Conservation (phyloP, 2,113 vertebrate species). For the Gambusia holbrooki region DNA sequence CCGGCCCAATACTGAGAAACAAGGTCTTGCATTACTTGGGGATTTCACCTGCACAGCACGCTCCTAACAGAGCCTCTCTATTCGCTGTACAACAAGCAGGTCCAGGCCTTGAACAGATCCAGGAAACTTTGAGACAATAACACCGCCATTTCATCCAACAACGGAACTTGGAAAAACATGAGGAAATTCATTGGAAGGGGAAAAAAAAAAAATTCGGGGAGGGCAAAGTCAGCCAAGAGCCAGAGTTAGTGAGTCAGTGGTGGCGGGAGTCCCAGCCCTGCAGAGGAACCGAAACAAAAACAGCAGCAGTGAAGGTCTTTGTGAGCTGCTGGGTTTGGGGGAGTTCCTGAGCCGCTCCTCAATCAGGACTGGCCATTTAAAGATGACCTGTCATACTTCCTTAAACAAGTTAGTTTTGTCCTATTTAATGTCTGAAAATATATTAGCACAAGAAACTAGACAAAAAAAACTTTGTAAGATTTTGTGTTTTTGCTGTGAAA, state of each 20-base stretch:
- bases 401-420: no score
- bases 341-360: slow-evolving; percentile 36
- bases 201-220: slow-evolving; percentile 17
- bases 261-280: slow-evolving; percentile 69
- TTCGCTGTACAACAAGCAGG: slow-evolving; percentile 46
- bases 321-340: slow-evolving; percentile 14
- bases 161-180: slow-evolving; percentile 71
- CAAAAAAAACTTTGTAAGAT: no score
- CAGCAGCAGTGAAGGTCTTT: slow-evolving; percentile 17
- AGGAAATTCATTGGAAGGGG: slow-evolving; percentile 60
- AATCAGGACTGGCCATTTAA: slow-evolving; percentile 6
- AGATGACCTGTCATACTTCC: not conserved
- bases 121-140: slow-evolving; percentile 79
- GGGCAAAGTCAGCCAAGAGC: slow-evolving; percentile 55
- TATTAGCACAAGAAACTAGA: no score
- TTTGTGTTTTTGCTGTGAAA: no score
- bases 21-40: slow-evolving; percentile 58
- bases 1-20: slow-evolving; percentile 25
- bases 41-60: slow-evolving; percentile 84
- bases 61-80: slow-evolving; percentile 42
- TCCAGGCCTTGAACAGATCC: slow-evolving; percentile 65
- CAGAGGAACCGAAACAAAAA: slow-evolving; percentile 64
- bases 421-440: no score
- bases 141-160: slow-evolving; percentile 54
- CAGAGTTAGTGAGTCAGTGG: slow-evolving; percentile 67